These are phyloP conservation scores for Poecilus cupreus DNA, from an alignment of 2,888 invertebrate genomes.

Conservation along the genomic window DNA sequence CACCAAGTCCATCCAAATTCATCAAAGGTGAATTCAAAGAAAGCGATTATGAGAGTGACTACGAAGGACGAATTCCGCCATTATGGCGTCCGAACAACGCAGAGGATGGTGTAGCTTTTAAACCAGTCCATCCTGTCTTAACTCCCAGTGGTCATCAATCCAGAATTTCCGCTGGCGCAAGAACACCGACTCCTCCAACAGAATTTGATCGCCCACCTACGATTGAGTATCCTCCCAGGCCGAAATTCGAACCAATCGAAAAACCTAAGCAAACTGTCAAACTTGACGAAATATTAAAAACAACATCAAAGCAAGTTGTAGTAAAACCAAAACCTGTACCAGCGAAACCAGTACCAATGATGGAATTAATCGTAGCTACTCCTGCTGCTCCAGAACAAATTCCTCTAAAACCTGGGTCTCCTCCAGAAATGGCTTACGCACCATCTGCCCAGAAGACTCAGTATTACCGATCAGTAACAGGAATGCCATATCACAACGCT, in stretches of 20 bases:
- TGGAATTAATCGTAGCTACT: constrained; percentile 68
- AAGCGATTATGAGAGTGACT: constrained; percentile 84
- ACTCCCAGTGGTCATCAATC: constrained; percentile 74
- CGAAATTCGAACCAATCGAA: constrained; percentile 78
- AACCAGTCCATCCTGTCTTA: constrained; percentile 76
- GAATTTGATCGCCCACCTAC: constrained; percentile 75
- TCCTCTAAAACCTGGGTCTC: constrained; percentile 75
- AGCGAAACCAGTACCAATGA: constrained; percentile 68
- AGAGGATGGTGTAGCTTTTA: constrained; percentile 75
- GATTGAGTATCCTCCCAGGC: constrained; percentile 72
- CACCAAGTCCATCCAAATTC: constrained; percentile 80
- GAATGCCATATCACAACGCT: constrained; percentile 77
- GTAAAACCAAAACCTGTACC: constrained; percentile 76
- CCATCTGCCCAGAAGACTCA: constrained; percentile 74
- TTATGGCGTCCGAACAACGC: constrained; percentile 73
- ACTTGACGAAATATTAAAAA: constrained; percentile 70
- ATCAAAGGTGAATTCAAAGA: constrained; percentile 79
- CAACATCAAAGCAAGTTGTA: constrained; percentile 71
- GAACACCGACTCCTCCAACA: constrained; percentile 77
- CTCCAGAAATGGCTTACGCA: constrained; percentile 77
- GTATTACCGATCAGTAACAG: constrained; percentile 76
- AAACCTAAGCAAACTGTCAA: constrained; percentile 68
- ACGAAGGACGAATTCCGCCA: constrained; percentile 79
- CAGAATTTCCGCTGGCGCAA: constrained; percentile 71
- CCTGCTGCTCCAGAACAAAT: constrained; percentile 68